Conservation (phyloP, 1,140 invertebrate genomes). For the Bombus difficillimus region DNA sequence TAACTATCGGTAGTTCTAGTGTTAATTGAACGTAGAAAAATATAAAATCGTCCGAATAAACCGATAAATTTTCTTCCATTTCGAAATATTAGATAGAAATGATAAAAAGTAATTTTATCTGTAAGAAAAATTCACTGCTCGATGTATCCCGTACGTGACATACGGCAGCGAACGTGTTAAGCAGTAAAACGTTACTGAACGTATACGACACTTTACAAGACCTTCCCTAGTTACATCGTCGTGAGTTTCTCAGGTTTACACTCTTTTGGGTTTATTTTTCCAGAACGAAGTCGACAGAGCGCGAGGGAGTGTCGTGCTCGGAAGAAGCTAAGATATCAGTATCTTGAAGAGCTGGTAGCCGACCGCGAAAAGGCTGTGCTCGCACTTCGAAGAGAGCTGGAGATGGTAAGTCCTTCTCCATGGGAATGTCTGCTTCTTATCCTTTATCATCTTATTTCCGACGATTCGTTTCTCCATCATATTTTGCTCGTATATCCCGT, state of each 20-base stretch:
- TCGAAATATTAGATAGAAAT: too few relatives aligned
- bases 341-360: slow-evolving; percentile 96
- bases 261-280: slow-evolving; percentile 71
- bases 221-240: neutral
- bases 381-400: slow-evolving; percentile 93
- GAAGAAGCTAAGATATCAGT: slow-evolving; percentile 98
- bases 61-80: too few relatives aligned
- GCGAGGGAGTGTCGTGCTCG: slow-evolving; percentile 97
- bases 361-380: slow-evolving; percentile 97
- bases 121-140: too few relatives aligned
- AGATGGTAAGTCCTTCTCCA: slow-evolving; percentile 87
- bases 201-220: neutral
- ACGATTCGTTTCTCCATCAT: neutral
- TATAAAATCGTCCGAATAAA: too few relatives aligned
- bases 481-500: neutral
- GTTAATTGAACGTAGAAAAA: too few relatives aligned
- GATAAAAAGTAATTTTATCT: too few relatives aligned
- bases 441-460: neutral
- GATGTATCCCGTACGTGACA: neutral
- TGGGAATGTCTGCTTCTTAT: neutral
- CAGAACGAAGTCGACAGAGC: slow-evolving; percentile 97
- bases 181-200: neutral
- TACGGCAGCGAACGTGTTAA: neutral
- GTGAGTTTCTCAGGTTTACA: neutral
- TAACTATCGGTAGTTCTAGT: too few relatives aligned